A percentile compares a stretch with the other conserved stretches of the same genome.
Conservation (phyloP, 2,113 vertebrate genomes). For the Corapipo altera region DNA sequence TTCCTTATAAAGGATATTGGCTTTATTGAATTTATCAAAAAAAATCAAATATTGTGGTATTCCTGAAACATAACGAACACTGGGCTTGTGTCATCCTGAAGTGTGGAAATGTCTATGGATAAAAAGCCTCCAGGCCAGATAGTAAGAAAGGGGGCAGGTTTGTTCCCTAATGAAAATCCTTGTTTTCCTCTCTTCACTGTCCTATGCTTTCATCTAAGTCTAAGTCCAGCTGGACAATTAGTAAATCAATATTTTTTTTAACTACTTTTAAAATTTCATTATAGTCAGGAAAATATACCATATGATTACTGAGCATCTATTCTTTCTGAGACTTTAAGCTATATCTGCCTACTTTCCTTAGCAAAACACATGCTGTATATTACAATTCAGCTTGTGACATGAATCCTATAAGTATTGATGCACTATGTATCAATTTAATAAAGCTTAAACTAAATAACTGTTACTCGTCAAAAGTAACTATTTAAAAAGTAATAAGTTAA, state of each 20-base stretch:
- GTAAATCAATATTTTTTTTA: accelerated
- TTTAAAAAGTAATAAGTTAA: not conserved
- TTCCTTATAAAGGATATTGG: not conserved
- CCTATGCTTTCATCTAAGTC: not conserved
- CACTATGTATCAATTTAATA: not conserved
- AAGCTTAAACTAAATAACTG: not conserved
- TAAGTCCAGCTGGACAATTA: not conserved
- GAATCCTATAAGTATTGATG: not conserved
- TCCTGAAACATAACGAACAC: not conserved
- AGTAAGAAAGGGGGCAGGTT: not conserved
- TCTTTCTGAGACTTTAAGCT: not conserved
- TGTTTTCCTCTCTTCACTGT: not conserved
- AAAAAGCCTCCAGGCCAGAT: not conserved
- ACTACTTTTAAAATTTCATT: not conserved
- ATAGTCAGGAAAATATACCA: not conserved
- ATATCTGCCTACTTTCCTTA: not conserved
- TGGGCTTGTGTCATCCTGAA: not conserved
- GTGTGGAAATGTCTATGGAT: not conserved
- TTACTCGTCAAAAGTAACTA: not conserved
- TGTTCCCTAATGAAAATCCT: not conserved
- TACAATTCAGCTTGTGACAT: not conserved
- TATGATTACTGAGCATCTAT: not conserved
- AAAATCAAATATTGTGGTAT: not conserved
- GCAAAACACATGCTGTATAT: not conserved
- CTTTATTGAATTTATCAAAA: not conserved